A percentile compares a stretch with the other conserved stretches of the same genome.
These are phyloP conservation scores for Corvus hawaiiensis DNA, from an alignment of 2,113 vertebrate species.

Conservation along the genomic window DNA sequence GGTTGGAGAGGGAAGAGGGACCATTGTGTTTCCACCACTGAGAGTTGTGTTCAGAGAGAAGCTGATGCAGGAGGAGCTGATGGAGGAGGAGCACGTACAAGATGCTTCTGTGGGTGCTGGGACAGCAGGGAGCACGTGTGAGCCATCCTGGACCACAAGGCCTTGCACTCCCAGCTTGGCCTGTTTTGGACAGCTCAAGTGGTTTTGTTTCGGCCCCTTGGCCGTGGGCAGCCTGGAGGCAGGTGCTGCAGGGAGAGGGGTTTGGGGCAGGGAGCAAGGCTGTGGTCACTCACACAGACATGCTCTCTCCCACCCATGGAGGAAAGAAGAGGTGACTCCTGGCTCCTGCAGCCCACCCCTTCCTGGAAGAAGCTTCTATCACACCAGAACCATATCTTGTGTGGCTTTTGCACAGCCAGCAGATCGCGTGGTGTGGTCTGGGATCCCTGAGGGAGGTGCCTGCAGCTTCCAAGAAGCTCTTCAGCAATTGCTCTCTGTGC, in stretches of 20 bases:
- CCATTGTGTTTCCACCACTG: neutral
- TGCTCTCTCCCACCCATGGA: rapidly evolving
- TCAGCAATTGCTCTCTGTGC: rapidly evolving
- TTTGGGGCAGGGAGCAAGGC: neutral
- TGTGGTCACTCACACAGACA: rapidly evolving
- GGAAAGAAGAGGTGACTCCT: neutral
- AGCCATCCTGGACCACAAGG: neutral
- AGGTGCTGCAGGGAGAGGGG: neutral
- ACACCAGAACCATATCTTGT: rapidly evolving
- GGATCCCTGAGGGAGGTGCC: neutral
- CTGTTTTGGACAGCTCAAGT: neutral
- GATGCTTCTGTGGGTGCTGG: neutral
- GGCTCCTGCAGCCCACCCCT: neutral
- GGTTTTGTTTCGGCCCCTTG: neutral
- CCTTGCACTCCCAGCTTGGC: rapidly evolving
- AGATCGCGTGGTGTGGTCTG: rapidly evolving
- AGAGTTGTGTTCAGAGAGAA: neutral
- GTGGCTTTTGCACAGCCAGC: neutral
- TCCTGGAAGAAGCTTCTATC: neutral
- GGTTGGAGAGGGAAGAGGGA: neutral
- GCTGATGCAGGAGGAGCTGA: neutral
- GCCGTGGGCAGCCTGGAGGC: neutral
- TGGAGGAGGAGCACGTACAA: neutral
- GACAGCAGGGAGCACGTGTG: neutral
- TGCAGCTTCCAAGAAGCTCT: neutral